Evolutionary conservation across 2,888 invertebrate species (phyloP).

Genomic region (Oligia strigilis): DNA sequence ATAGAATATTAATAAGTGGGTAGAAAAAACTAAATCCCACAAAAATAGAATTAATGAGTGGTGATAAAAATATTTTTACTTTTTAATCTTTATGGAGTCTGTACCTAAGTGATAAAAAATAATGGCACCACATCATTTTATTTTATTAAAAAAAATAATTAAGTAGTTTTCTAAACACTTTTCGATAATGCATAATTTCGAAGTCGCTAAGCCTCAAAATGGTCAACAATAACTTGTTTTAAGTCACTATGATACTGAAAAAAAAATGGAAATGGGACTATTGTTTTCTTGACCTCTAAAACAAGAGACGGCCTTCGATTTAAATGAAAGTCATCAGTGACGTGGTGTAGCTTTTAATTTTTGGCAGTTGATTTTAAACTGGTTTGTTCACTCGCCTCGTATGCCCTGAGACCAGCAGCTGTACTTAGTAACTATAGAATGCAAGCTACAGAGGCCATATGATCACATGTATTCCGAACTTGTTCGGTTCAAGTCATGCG

Average conservation of each 20-base stretch:
- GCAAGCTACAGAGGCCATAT: neutral
- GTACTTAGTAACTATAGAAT: neutral
- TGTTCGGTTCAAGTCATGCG: neutral
- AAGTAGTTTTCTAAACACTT: neutral
- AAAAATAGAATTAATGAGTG: neutral
- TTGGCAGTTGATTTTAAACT: constrained; percentile 23
- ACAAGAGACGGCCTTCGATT: constrained; percentile 31
- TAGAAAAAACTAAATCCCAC: neutral
- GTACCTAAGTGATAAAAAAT: neutral
- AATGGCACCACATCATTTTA: neutral
- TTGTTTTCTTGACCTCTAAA: constrained; percentile 41
- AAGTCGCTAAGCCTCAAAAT: neutral
- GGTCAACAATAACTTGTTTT: constrained; percentile 8
- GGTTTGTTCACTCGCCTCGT: constrained; percentile 16
- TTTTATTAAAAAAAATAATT: neutral
- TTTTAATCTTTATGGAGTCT: neutral
- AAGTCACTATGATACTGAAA: too few relatives aligned
- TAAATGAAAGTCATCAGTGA: constrained; percentile 33
- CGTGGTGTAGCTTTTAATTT: constrained; percentile 5
- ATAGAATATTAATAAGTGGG: neutral
- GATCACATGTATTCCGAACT: neutral
- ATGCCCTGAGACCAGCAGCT: neutral
- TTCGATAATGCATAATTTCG: neutral
- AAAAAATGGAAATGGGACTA: neutral
- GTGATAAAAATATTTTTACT: neutral